These are phyloP conservation scores for Loriculus beryllinus DNA, from an alignment of 2,797 vertebrate species.

Conservation along the genomic window DNA sequence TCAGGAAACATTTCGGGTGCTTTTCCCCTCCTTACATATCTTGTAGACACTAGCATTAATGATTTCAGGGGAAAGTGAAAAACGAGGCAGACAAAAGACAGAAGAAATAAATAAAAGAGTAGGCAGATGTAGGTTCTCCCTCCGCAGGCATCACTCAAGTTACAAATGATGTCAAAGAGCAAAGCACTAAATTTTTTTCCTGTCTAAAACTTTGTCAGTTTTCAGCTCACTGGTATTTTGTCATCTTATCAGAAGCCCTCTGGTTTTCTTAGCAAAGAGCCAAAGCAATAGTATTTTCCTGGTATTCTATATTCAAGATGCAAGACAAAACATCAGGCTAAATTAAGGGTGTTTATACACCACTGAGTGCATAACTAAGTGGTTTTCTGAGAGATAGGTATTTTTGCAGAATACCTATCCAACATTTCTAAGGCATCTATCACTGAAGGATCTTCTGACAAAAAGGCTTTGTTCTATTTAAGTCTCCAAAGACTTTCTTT, in stretches of 20 bases:
- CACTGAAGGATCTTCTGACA: neutral
- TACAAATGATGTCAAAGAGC: neutral
- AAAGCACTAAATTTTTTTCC: neutral
- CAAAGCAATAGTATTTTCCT: neutral
- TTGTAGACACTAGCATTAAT: neutral
- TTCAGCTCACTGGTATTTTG: neutral
- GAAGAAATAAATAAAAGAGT: neutral
- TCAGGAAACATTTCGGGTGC: neutral
- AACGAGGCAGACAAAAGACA: neutral
- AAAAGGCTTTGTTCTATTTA: conserved; percentile 2
- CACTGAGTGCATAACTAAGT: neutral
- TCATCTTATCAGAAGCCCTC: neutral
- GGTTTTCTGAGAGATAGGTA: neutral
- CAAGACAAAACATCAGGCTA: neutral
- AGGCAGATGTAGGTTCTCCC: neutral
- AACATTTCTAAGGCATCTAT: neutral
- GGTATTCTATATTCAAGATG: neutral
- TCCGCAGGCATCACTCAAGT: neutral
- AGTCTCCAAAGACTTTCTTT: neutral
- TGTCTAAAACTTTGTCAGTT: neutral
- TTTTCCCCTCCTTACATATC: neutral
- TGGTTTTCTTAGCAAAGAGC: neutral
- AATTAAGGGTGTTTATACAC: neutral
- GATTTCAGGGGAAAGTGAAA: neutral
- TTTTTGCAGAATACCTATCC: neutral